A percentile compares a stretch with the other conserved stretches of the same genome.
phyloP scores from a whole-genome alignment of 1,140 invertebrate genomes.

The Drosophila pseudoobscura region DNA sequence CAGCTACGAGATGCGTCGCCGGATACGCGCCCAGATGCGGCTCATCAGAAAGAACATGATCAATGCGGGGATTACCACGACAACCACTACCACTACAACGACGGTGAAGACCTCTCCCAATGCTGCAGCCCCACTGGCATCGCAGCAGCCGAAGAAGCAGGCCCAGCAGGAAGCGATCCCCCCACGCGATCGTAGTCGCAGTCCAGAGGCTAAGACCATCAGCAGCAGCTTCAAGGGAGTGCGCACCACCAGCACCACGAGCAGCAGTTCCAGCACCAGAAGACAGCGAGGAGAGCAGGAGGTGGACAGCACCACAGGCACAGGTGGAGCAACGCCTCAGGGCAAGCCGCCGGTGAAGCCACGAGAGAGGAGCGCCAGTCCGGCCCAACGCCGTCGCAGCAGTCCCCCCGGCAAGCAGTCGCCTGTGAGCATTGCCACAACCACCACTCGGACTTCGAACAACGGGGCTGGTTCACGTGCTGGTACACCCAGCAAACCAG shows the following conservation, averaged over 20 bases:
- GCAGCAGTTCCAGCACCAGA: background rate
- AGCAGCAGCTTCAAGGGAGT: slow-evolving; percentile 40
- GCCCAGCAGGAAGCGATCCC: too few relatives aligned
- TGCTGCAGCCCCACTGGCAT: background rate
- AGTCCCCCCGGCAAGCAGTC: slow-evolving; percentile 40
- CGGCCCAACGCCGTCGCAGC: slow-evolving; percentile 38
- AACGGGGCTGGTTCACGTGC: slow-evolving; percentile 29
- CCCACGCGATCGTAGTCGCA: slow-evolving; percentile 40
- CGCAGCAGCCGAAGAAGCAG: slow-evolving; percentile 10
- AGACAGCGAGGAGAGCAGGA: slow-evolving; percentile 43
- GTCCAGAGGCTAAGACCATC: slow-evolving; percentile 37
- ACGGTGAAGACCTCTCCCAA: slow-evolving; percentile 34
- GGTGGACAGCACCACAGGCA: slow-evolving; percentile 38
- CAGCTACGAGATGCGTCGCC: slow-evolving; percentile 89
- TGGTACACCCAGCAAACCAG: slow-evolving; percentile 61
- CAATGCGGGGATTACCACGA: slow-evolving; percentile 45
- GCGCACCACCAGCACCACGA: slow-evolving; percentile 23
- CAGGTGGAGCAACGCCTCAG: slow-evolving; percentile 16
- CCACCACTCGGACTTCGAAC: slow-evolving; percentile 33
- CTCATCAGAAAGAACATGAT: slow-evolving; percentile 85
- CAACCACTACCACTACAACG: slow-evolving; percentile 31
- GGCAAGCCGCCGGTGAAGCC: slow-evolving; percentile 72
- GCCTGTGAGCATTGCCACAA: slow-evolving; percentile 5
- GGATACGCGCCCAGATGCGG: slow-evolving; percentile 90
- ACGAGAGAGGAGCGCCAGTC: slow-evolving; percentile 68